A percentile compares a stretch with the other conserved stretches of the same genome.
Conservation (phyloP, 2,113 vertebrate genomes). For the Rhizomys pruinosus region DNA sequence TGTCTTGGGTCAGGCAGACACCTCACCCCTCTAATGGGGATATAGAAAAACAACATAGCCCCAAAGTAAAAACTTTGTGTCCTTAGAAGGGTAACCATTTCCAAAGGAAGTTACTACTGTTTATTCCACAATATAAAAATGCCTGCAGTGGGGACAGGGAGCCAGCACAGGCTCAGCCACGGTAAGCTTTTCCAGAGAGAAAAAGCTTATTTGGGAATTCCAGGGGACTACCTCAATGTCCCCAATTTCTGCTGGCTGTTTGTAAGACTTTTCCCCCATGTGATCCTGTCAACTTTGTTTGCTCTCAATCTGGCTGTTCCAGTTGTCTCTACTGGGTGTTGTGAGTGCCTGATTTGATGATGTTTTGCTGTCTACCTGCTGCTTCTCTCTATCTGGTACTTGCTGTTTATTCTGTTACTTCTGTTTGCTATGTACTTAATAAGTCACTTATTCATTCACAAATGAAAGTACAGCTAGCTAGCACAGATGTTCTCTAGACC, state of each 20-base stretch:
- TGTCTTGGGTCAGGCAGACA: too few relatives aligned
- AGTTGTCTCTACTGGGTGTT: background rate
- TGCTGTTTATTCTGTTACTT: background rate
- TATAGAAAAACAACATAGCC: background rate
- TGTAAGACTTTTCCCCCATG: background rate
- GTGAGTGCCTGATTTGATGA: background rate
- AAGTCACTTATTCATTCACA: background rate
- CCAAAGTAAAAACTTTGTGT: too few relatives aligned
- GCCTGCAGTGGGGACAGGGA: background rate
- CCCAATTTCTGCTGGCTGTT: background rate
- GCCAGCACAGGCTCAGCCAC: background rate
- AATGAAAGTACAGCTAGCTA: background rate
- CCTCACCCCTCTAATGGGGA: background rate
- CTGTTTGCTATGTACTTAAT: background rate
- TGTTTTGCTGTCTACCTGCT: too few relatives aligned
- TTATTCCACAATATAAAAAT: background rate
- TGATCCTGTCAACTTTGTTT: background rate
- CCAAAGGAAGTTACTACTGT: background rate
- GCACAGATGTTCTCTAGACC: background rate
- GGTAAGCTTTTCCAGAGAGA: background rate
- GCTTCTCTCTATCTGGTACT: too few relatives aligned
- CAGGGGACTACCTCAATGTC: background rate
- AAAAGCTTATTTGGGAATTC: background rate
- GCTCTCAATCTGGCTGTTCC: background rate
- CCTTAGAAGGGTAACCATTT: background rate